Percentiles rank a stretch among this genome's conserved stretches.
Evolutionary conservation across 1,140 invertebrate species (phyloP).

Genomic region (Maniola jurtina): DNA sequence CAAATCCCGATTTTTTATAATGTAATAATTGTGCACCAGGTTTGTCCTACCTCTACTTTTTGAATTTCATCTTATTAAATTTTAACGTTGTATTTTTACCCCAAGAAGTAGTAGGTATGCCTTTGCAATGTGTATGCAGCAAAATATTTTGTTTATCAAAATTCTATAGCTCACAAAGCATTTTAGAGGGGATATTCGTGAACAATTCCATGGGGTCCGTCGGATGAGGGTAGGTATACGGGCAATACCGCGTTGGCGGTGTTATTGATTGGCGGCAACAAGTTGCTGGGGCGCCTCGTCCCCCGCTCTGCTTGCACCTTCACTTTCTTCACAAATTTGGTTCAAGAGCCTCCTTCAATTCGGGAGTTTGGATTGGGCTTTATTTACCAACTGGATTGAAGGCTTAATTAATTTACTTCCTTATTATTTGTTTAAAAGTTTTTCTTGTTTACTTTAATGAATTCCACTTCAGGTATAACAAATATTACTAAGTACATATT

Average conservation of each 20-base stretch:
- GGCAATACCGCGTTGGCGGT: slow-evolving; percentile 46
- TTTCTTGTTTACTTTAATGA: not conserved
- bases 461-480: too few species aligned
- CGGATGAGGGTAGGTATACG: slow-evolving; percentile 26
- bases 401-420: not conserved
- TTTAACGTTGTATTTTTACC: not conserved
- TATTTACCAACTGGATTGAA: slow-evolving; percentile 3
- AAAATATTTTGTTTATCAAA: slow-evolving; percentile 8
- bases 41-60: too few species aligned
- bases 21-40: too few species aligned
- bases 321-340: slow-evolving; percentile 57
- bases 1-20: too few species aligned
- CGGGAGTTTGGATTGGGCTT: slow-evolving; percentile 20
- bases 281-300: slow-evolving; percentile 63
- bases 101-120: not conserved
- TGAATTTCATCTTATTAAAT: too few species aligned
- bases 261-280: slow-evolving; percentile 73
- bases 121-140: not conserved
- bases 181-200: slow-evolving; percentile 20
- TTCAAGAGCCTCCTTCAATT: slow-evolving; percentile 41
- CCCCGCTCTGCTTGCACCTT: slow-evolving; percentile 50
- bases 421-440: not conserved
- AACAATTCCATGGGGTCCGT: slow-evolving; percentile 18
- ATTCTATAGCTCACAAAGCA: slow-evolving; percentile 1
- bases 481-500: too few species aligned